Evolutionary conservation across 2,113 vertebrate species (phyloP), one percentile per base, ranked within the genome.

Genomic region (Dolichallabes microphthalmus): DNA sequence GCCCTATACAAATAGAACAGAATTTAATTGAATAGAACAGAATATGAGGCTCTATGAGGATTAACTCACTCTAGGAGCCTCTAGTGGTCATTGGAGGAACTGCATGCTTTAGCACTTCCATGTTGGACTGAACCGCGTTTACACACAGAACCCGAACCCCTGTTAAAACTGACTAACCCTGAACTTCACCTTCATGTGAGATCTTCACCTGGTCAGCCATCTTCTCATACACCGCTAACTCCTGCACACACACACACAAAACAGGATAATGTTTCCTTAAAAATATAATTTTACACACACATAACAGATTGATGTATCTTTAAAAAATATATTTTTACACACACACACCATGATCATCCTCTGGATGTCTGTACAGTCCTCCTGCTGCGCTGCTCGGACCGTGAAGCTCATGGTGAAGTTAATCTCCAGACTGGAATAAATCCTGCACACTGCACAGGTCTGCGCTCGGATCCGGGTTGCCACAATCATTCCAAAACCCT

Each of bases 151-250:
- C 7, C 53, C 32, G 13, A 78, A 17, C 9, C 5, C 19, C 27
- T 12, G 9, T 19, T 7, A 57, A 30, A 7, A 58, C 9, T 32
- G 4, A 78, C 32, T 20, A 32, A 35, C 12, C 12, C 50, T 53
- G 55, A 64, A 19, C 35, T 64, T 3, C 14, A 95, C 95, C 95
- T 94, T 93, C 82, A 61, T 91, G 85, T 9, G 93, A 90, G 55
- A 94, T 93, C 86, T 93, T 93, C 85, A 94, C 93, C 60, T 95
- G 91, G 1, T 95, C 93, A 0, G 91, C 14, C 94, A 94, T 93
- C 0, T 95, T 95, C 85, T 93, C 95, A 93, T 84, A 94, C 57
- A 93, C 90, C 0, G 94, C 93, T 84, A 95, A 86, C 45, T 95
- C 94, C 94, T 95, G 83, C 22, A 25, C 22, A 82, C 39, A 39